Evolutionary conservation across 2,888 invertebrate species (phyloP).

Genomic region (Ichneumon xanthorius): DNA sequence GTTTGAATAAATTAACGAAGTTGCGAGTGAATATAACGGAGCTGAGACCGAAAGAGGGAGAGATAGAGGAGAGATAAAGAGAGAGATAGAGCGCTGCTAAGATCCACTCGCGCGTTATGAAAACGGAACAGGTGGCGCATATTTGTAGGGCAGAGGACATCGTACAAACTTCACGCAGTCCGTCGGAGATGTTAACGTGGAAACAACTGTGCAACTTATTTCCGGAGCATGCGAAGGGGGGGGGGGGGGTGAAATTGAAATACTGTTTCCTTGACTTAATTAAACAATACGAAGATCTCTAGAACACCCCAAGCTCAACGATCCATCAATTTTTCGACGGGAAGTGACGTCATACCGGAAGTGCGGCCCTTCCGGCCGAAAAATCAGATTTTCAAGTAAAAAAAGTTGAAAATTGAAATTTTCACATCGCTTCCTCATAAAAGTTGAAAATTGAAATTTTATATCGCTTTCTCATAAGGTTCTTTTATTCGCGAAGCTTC

Average conservation of each 20-base stretch:
- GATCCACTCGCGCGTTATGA: constrained; percentile 40
- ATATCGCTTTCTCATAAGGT: no score
- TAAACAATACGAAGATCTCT: neutral
- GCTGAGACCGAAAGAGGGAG: neutral
- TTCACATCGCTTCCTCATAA: no score
- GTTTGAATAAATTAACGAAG: constrained; percentile 69
- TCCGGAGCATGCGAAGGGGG: constrained; percentile 9
- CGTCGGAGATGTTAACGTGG: constrained; percentile 34
- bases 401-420: no score
- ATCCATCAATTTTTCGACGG: neutral
- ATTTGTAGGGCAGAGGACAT: constrained; percentile 32
- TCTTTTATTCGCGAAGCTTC: no score
- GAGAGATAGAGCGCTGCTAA: constrained; percentile 20
- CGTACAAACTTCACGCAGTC: constrained; percentile 34
- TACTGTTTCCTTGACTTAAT: neutral
- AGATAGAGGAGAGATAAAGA: neutral
- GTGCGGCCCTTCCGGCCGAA: neutral
- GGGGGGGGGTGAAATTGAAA: constrained; percentile 23
- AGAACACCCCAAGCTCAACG: neutral
- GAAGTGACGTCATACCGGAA: neutral
- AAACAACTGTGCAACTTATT: neutral
- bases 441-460: no score
- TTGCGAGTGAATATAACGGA: constrained; percentile 39
- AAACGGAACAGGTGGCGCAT: constrained; percentile 27
- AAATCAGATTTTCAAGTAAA: neutral